These are phyloP conservation scores for Melinaea menophilus DNA, from an alignment of 2,888 invertebrate genomes.

Conservation along the genomic window DNA sequence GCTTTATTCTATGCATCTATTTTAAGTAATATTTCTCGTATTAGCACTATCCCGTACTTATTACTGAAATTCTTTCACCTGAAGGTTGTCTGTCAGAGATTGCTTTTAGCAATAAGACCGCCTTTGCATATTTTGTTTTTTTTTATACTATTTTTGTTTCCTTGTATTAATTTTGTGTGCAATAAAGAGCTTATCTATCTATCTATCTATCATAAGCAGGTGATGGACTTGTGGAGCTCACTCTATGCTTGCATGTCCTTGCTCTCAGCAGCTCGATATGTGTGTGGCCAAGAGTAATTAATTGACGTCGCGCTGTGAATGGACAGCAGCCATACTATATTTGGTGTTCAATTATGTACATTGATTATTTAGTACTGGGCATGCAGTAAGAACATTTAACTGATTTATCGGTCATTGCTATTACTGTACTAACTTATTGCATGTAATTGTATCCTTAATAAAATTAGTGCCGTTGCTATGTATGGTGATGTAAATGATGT, in stretches of 20 bases:
- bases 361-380: slow-evolving; percentile 20
- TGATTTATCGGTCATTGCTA: slow-evolving; percentile 14
- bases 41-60: no score
- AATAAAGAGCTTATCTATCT: no score
- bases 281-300: slow-evolving; percentile 53
- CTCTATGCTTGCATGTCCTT: slow-evolving; percentile 5
- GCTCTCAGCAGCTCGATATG: slow-evolving; percentile 46
- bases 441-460: neutral
- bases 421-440: neutral
- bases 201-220: no score
- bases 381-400: slow-evolving; percentile 14
- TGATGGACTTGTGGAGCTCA: neutral
- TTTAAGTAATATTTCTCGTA: no score
- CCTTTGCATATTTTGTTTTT: no score
- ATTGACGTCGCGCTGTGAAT: slow-evolving; percentile 47
- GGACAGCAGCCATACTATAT: slow-evolving; percentile 47
- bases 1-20: no score
- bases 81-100: no score
- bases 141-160: no score
- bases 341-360: slow-evolving; percentile 31
- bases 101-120: no score
- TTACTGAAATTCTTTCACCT: no score
- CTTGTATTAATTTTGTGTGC: no score
- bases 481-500: neutral
- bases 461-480: neutral